These are phyloP conservation scores for Gnathonemus longibarbis DNA, from an alignment of 2,113 vertebrate genomes.

Conservation along the genomic window DNA sequence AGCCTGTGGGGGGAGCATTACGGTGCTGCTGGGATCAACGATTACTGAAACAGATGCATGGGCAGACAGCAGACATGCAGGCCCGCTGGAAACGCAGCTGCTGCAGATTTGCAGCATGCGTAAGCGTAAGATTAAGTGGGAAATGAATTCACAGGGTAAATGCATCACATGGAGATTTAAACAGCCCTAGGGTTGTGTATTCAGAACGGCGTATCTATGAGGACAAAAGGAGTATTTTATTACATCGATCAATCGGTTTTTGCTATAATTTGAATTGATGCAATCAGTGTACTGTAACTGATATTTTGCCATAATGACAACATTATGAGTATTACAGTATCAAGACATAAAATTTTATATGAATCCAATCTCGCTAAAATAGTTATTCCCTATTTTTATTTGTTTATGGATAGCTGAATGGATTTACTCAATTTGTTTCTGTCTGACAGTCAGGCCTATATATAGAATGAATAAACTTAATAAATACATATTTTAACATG, in stretches of 20 bases:
- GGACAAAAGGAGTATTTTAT: not conserved
- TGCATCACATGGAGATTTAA: not conserved
- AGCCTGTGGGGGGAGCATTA: not conserved
- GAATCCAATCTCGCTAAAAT: not conserved
- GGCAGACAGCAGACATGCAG: not conserved
- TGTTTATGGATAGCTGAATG: too few species aligned
- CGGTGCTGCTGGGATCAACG: not conserved
- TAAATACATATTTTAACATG: not conserved
- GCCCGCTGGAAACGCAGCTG: not conserved
- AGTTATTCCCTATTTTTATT: not conserved
- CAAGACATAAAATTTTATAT: not conserved
- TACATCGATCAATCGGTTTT: not conserved
- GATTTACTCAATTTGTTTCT: not conserved
- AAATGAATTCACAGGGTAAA: not conserved
- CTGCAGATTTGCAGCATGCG: not conserved
- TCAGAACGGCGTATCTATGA: too few species aligned
- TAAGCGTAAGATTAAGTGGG: not conserved
- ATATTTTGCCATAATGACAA: slow-evolving; percentile 2
- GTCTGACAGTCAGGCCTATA: not conserved
- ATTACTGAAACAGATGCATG: not conserved
- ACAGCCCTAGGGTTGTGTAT: not conserved
- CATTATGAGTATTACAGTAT: not conserved
- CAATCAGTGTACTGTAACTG: not conserved
- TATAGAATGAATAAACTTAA: not conserved
- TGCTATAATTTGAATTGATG: not conserved